Conservation (phyloP, 92 coral and sea anemone genomes). For the Umimayanthus chanpuru region DNA sequence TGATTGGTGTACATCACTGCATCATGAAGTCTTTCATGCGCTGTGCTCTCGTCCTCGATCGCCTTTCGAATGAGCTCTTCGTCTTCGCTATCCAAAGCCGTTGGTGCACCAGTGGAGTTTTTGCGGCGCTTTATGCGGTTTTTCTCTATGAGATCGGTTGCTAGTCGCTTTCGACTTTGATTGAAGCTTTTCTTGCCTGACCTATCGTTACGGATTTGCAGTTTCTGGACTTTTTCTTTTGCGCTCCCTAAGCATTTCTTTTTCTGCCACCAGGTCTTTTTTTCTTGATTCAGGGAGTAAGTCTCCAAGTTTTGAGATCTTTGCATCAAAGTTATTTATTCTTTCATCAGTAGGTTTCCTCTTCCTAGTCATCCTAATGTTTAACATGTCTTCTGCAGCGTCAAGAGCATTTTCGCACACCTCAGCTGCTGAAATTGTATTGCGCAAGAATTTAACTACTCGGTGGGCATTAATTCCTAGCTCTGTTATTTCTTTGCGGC, state of each 20-base stretch:
- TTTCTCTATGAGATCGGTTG: background rate
- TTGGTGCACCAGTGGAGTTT: conserved; percentile 34
- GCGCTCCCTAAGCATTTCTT: background rate
- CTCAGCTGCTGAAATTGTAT: conserved; percentile 17
- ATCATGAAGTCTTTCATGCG: conserved; percentile 69
- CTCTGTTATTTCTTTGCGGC: conserved; percentile 29
- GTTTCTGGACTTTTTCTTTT: conserved; percentile 2
- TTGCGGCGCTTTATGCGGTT: conserved; percentile 10
- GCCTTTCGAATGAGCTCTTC: conserved; percentile 48
- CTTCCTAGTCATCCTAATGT: background rate
- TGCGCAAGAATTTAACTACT: conserved; percentile 31
- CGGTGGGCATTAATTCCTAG: conserved; percentile 43
- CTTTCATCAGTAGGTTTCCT: background rate
- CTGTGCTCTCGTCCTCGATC: conserved; percentile 53
- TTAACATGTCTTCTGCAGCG: conserved; percentile 21
- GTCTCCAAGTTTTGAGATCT: conserved; percentile 27
- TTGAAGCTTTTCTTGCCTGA: background rate
- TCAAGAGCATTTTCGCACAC: conserved; percentile 25
- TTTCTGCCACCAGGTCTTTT: conserved; percentile 9
- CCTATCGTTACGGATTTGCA: background rate
- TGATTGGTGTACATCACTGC: conserved; percentile 41
- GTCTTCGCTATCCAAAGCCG: conserved; percentile 24
- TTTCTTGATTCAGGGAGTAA: conserved; percentile 2
- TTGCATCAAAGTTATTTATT: conserved; percentile 26
- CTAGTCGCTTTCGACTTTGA: conserved; percentile 25